Base-by-base conservation (phyloP, 2,113 vertebrate species). In the Megatriorchis doriae region DNA sequence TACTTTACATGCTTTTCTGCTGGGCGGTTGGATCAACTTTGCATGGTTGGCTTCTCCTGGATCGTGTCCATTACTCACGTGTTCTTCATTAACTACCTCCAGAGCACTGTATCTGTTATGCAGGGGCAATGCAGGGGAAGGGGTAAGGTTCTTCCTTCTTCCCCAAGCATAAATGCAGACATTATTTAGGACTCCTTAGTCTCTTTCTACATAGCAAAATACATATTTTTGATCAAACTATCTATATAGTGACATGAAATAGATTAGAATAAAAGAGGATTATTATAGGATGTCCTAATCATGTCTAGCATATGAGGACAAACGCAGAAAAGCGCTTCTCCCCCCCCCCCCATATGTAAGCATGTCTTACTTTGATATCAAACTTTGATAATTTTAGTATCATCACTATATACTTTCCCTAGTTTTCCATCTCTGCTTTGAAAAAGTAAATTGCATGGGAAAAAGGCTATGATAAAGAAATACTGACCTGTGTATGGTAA, bases 321-420 rank as follows among this genome's bases (percentile, higher is more conserved):
- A 53, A 61, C 14, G 6, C 10, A 79, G 26, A 88, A 75, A 62
- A 2, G 38, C 38, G n/a, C n/a, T n/a, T n/a, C n/a, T 9, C 38
- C 38, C 38, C 9, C 38, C 38, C 10, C 38, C 5, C 3, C 6
- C 3, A 17, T 2, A 0, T 43, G 3, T 17, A n/a, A 70, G 1
- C 3, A 11, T 27, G 8, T 12, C 11, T 88, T 53, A 11, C 19
- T 63, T 80, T 55, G 13, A 20, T 32, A 43, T 21, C 16, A 45
- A 59, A 32, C 5, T 42, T 77, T 10, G 6, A 21, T 13, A 55
- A 12, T 67, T 93, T 83, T 43, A 68, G 11, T 22, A 16, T 62
- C 13, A 48, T 27, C 23, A 53, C 7, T 40, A 40, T 3, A 4
- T 52, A 55, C 8, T 31, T 85, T 31, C 5, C 58, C 9, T 26